Evolutionary conservation across 2,113 vertebrate species (phyloP).

Genomic region (Cinclus mexicanus): DNA sequence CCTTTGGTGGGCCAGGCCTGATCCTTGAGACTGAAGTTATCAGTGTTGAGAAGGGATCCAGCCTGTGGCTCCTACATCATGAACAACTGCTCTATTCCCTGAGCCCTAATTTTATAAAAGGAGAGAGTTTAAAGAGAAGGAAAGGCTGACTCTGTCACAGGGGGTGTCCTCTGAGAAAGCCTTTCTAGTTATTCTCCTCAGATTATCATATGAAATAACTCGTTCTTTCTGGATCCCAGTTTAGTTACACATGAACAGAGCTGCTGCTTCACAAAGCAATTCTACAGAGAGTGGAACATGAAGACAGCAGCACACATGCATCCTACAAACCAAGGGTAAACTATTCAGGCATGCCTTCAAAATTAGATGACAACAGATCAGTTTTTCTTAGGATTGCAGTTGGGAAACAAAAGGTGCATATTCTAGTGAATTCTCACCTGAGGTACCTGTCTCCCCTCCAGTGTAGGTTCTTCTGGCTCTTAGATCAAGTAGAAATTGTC

Average conservation of each 20-base stretch:
- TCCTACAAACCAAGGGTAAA: neutral
- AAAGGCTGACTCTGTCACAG: neutral
- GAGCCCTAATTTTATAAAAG: neutral
- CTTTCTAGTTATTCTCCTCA: neutral
- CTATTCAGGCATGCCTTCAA: neutral
- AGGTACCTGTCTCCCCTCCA: neutral
- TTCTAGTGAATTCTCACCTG: neutral
- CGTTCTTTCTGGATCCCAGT: neutral
- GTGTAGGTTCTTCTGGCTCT: neutral
- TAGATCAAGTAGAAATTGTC: neutral
- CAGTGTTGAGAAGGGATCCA: neutral
- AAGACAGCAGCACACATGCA: neutral
- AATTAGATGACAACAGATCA: neutral
- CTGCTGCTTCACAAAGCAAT: neutral
- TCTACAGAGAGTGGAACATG: neutral
- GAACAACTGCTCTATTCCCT: neutral
- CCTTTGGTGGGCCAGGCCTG: neutral
- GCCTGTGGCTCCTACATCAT: neutral
- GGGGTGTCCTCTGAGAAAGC: neutral
- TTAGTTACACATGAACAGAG: neutral
- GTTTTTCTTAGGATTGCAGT: neutral
- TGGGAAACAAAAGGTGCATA: neutral
- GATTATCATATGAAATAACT: neutral
- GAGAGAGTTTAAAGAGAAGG: neutral
- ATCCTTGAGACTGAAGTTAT: neutral